These are phyloP conservation scores for Harpegnathos saltator DNA, from an alignment of 1,140 invertebrate species.

Conservation along the genomic window DNA sequence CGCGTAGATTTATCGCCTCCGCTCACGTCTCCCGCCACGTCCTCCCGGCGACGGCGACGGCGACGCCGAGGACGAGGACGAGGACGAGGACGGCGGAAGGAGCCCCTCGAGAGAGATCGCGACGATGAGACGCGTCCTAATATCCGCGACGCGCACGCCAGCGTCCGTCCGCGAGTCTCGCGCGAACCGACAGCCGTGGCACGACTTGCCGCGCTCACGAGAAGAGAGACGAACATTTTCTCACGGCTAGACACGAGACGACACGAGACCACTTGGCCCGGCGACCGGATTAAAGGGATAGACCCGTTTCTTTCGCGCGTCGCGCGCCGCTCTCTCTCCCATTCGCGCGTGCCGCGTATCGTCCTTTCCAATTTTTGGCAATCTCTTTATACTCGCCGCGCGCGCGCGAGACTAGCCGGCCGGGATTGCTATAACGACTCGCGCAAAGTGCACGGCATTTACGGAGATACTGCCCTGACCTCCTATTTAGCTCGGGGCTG, in stretches of 20 bases:
- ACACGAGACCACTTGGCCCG: constrained; percentile 41
- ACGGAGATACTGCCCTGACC: constrained; percentile 27
- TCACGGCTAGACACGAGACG: constrained; percentile 42
- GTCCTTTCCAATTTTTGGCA: constrained; percentile 34
- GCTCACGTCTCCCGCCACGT: constrained; percentile 22
- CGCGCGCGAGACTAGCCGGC: constrained; percentile 22
- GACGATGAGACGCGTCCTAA: constrained; percentile 50
- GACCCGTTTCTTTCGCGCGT: constrained; percentile 47
- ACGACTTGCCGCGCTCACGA: constrained; percentile 50
- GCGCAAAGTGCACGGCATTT: constrained; percentile 33
- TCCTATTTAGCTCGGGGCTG: constrained; percentile 5
- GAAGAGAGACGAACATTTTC: constrained; percentile 60
- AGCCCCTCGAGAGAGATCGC: constrained; percentile 36
- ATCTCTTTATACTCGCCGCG: constrained; percentile 39
- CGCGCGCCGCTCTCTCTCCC: not conserved
- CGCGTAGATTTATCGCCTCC: constrained; percentile 47
- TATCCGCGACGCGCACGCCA: constrained; percentile 29
- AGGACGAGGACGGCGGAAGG: too few relatives aligned
- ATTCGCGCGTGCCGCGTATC: not conserved
- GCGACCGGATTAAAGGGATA: constrained; percentile 77
- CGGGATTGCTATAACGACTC: constrained; percentile 25
- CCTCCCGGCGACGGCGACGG: not conserved
- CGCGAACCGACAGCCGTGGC: too few relatives aligned
- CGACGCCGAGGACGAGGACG: too few relatives aligned
- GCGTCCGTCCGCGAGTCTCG: constrained; percentile 49